phyloP scores from a whole-genome alignment of 2,888 invertebrate species.

The Craniophora ligustri region DNA sequence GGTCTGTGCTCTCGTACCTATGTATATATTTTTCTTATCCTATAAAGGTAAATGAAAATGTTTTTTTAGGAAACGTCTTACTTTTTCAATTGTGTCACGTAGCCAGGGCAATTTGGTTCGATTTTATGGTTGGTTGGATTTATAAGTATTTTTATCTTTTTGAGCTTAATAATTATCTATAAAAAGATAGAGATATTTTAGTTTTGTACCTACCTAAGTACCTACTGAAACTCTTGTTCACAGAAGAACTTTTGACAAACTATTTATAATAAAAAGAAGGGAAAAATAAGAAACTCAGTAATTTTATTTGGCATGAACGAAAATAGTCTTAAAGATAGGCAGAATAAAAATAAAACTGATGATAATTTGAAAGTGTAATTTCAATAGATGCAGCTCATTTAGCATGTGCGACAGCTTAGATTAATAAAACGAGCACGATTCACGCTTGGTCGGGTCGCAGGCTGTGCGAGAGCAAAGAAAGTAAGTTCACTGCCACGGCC shows the following conservation, averaged over 20 bases:
- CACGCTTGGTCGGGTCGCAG: slow-evolving; percentile 75
- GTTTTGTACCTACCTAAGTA: too few relatives aligned
- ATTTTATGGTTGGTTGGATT: slow-evolving; percentile 29
- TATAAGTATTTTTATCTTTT: slow-evolving; percentile 14
- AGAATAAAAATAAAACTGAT: slow-evolving; percentile 24
- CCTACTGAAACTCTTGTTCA: too few relatives aligned
- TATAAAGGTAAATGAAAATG: slow-evolving; percentile 15
- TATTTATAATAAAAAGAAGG: too few relatives aligned
- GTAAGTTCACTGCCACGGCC: slow-evolving; percentile 88
- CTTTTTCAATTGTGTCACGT: slow-evolving; percentile 36
- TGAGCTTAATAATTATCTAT: too few relatives aligned
- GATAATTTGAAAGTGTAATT: slow-evolving; percentile 33
- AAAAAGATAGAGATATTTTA: too few relatives aligned
- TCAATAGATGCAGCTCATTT: slow-evolving; percentile 54
- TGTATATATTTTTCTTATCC: slow-evolving; percentile 12
- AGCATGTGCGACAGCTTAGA: slow-evolving; percentile 51
- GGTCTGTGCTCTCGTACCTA: slow-evolving; percentile 8
- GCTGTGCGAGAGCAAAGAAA: slow-evolving; percentile 76
- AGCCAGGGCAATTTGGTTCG: slow-evolving; percentile 21
- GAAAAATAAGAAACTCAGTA: too few relatives aligned
- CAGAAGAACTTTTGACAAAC: too few relatives aligned
- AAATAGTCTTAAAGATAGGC: slow-evolving; percentile 2
- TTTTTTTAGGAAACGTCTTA: slow-evolving; percentile 16
- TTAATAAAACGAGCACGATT: slow-evolving; percentile 67
- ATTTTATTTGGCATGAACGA: too few relatives aligned